phyloP scores from a whole-genome alignment of 1,140 invertebrate species.

The Drosophila jambulina region DNA sequence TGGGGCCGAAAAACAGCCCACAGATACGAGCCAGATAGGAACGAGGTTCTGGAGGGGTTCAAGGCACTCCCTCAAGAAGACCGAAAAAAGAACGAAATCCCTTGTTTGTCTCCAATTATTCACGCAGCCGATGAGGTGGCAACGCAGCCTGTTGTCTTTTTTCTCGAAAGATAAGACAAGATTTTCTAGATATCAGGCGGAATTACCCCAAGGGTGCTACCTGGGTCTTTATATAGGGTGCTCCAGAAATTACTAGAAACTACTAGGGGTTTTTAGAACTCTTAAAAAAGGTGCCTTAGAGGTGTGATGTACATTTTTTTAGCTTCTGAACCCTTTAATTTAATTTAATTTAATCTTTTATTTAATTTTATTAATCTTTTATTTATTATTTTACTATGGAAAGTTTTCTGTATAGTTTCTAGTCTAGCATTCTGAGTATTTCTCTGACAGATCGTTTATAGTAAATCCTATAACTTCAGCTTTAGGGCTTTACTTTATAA shows the following conservation, averaged over 20 bases:
- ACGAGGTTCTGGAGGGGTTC: conserved; percentile 7
- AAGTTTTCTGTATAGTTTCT: background rate
- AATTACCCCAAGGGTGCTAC: background rate
- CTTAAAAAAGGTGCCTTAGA: no score
- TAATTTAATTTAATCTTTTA: no score
- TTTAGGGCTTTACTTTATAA: no score
- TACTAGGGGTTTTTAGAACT: background rate
- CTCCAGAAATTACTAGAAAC: background rate
- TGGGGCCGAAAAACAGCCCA: conserved; percentile 1
- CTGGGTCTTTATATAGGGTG: background rate
- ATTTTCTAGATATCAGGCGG: background rate
- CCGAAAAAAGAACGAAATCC: background rate
- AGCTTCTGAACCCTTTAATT: no score
- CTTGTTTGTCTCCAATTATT: conserved; percentile 14
- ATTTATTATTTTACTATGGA: background rate
- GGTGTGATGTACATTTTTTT: no score
- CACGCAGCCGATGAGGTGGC: conserved; percentile 15
- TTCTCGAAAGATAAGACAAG: conserved; percentile 4
- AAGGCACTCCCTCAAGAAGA: conserved; percentile 21
- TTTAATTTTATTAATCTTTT: no score
- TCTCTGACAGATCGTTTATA: no score
- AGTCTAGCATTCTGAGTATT: no score
- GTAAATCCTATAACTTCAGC: no score
- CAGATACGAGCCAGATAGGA: conserved; percentile 20
- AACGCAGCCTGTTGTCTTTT: background rate